These are phyloP conservation scores for Tetranychus urticae DNA, from an alignment of 1,140 invertebrate genomes.

Conservation along the genomic window DNA sequence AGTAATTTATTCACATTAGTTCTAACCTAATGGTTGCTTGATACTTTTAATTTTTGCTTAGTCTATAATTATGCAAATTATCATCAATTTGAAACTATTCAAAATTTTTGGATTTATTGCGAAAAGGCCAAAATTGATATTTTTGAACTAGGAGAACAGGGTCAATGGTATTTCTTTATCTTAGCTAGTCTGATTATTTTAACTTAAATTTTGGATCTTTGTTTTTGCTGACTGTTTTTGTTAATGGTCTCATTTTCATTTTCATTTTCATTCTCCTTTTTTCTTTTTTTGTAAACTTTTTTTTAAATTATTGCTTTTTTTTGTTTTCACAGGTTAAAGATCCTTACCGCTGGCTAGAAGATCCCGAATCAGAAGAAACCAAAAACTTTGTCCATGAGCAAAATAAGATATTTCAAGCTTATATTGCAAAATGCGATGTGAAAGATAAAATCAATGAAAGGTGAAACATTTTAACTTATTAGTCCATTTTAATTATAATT, in stretches of 20 bases:
- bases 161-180: no score
- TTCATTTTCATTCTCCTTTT: neutral
- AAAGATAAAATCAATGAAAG: conserved; percentile 34
- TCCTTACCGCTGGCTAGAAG: conserved; percentile 89
- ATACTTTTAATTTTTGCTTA: no score
- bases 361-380: conserved; percentile 76
- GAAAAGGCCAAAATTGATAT: no score
- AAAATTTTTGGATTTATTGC: no score
- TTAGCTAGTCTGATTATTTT: no score
- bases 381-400: conserved; percentile 72
- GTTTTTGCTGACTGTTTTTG: no score
- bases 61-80: no score
- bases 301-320: neutral
- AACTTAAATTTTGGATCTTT: no score
- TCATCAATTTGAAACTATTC: neutral
- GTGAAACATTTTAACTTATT: neutral
- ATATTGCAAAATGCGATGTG: conserved; percentile 45
- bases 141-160: no score
- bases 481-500: neutral
- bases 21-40: no score
- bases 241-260: no score
- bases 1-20: no score
- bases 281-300: neutral
- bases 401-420: conserved; percentile 68
- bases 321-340: conserved; percentile 41